Conservation (phyloP, 1,140 invertebrate genomes). For the Ips typographus region DNA sequence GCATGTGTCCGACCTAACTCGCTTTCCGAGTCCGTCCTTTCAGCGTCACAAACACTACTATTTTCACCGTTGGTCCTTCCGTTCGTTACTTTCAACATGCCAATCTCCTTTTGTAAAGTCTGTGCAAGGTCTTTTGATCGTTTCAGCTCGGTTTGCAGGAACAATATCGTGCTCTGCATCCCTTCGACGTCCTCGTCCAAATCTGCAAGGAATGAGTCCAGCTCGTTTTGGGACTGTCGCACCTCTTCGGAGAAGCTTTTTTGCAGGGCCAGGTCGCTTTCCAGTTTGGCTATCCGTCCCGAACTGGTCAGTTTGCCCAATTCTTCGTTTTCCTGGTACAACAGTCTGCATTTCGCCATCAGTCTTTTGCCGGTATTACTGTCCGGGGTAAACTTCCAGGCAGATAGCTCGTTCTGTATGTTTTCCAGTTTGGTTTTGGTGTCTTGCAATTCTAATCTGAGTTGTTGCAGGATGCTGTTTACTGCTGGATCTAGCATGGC, state of each 20-base stretch:
- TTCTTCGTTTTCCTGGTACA: conserved; percentile 99
- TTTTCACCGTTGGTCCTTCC: conserved; percentile 50
- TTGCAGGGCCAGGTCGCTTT: conserved; percentile 92
- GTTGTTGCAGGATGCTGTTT: conserved; percentile 88
- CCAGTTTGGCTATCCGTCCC: conserved; percentile 91
- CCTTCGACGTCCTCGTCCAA: conserved; percentile 97
- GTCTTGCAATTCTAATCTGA: conserved; percentile 87
- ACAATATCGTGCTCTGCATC: conserved; percentile 96
- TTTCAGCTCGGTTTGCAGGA: conserved; percentile 88
- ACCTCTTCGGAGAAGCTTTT: conserved; percentile 96
- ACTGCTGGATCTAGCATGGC: conserved; percentile 93
- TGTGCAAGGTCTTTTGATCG: conserved; percentile 68
- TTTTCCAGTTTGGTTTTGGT: conserved; percentile 92
- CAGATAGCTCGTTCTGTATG: conserved; percentile 95
- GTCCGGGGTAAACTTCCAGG: conserved; percentile 99
- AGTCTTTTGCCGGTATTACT: conserved; percentile 96
- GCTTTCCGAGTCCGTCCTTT: conserved; percentile 55
- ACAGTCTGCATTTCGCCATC: conserved; percentile 94
- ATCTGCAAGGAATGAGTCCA: conserved; percentile 94
- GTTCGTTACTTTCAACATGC: conserved; percentile 44
- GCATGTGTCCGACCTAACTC: conserved; percentile 56
- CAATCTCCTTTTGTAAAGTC: conserved; percentile 48
- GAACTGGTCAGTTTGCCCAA: conserved; percentile 94
- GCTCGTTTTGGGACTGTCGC: conserved; percentile 94
- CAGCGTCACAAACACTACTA: conserved; percentile 50